Evolutionary conservation across 2,113 vertebrate genomes (phyloP), one percentile per base, ranked within the genome.

Genomic region (Embiotoca jacksoni): DNA sequence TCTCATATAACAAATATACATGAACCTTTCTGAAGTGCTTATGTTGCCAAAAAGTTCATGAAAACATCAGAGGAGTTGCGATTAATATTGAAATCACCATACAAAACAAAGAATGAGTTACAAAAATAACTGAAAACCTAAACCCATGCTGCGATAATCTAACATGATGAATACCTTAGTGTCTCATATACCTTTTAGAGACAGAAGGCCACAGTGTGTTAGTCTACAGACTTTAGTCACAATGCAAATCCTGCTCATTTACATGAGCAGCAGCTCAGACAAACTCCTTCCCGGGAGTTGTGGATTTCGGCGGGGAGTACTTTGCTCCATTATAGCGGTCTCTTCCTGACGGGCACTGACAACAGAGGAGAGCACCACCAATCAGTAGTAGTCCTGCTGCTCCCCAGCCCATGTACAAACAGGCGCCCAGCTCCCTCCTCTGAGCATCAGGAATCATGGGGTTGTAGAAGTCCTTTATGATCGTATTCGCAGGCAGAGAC

Each of bases 401-500:
- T 0, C 96, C 96, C 97, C 89, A 94, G 81, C 93, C 94, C 46
- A 89, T n/a, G 6, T 94, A 94, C 55, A 94, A 62, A 80, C 91
- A 92, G 0, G 92, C 90, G 3, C 97, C 97, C 83, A 98, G 90
- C 92, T 98, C 97, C 30, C 97, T 94, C 86, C 96, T 96, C 92
- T 95, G 94, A 0, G 95, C 3, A 0, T 97, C 95, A 0, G 93
- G 78, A 49, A 98, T 93, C 83, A 96, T 0, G 0, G 95, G 91
- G 87, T 94, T 97, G 95, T 97, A 97, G 93, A 98, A 98, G 80
- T 97, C 96, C 59, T 94, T 95, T 75, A 98, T 95, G 91, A 97
- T 93, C 56, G 94, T 95, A 78, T 97, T 96, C 55, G 97, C 96
- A 0, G 97, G 96, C 94, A 97, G 96, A 72, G 92, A 97, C 75